Percentiles rank a stretch among this genome's conserved stretches.
Conservation (phyloP, 2,113 vertebrate genomes). For the Melospiza melodia region DNA sequence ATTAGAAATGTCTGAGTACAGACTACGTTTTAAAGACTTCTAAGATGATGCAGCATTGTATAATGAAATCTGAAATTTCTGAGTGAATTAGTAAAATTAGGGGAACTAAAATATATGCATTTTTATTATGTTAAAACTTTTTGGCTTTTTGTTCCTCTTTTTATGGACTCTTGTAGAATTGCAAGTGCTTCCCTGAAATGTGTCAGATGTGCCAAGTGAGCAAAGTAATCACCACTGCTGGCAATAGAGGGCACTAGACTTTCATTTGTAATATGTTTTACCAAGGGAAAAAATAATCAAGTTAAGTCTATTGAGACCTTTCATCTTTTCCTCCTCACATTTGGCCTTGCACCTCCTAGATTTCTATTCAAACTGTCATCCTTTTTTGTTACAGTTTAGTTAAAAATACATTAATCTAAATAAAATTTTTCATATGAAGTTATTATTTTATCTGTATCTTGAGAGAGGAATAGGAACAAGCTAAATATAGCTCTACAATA, state of each 20-base stretch:
- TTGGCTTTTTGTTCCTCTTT: background rate
- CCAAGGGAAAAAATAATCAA: background rate
- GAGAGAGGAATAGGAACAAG: background rate
- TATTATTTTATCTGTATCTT: slow-evolving; percentile 6
- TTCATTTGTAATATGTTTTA: slow-evolving; percentile 11
- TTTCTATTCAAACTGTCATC: background rate
- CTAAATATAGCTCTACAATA: slow-evolving; percentile 35
- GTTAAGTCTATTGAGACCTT: background rate
- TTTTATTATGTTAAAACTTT: background rate
- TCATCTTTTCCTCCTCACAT: background rate
- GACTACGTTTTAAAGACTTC: background rate
- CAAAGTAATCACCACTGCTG: background rate
- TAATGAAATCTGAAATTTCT: background rate
- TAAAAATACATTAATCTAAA: background rate
- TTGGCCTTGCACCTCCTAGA: background rate
- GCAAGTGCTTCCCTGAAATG: background rate
- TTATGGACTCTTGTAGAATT: background rate
- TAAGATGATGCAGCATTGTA: background rate
- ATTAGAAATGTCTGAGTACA: background rate
- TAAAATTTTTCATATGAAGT: background rate
- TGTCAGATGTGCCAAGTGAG: background rate
- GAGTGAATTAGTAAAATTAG: background rate
- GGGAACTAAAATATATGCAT: background rate
- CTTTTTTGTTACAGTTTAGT: background rate
- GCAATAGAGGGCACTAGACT: slow-evolving; percentile 54